Evolutionary conservation across 2,888 invertebrate species (phyloP).

Genomic region (Schizotus pectinicornis): DNA sequence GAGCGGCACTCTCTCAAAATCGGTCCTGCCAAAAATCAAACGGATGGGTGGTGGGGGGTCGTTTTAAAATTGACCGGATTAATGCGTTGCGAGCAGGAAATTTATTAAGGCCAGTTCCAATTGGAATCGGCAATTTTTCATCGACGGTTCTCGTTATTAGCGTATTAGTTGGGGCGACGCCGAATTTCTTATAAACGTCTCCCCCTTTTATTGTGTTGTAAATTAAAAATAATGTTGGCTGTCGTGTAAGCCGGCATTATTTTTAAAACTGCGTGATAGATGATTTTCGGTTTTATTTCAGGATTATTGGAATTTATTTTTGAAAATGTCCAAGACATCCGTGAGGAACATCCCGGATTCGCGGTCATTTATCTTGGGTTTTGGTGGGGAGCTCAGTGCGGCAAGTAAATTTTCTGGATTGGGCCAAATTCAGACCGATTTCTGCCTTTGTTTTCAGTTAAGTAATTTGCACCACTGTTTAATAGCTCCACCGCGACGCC

Average conservation of each 20-base stretch:
- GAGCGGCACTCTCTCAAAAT: not conserved
- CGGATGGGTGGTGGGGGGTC: not conserved
- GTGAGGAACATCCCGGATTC: slow-evolving; percentile 2
- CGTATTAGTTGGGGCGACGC: too few relatives aligned
- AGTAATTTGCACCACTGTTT: too few relatives aligned
- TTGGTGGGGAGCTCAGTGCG: too few relatives aligned
- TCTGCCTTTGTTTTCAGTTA: too few relatives aligned
- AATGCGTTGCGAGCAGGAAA: not conserved
- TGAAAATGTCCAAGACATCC: not conserved
- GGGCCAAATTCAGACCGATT: too few relatives aligned
- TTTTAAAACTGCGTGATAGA: slow-evolving; percentile 26
- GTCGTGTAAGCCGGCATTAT: slow-evolving; percentile 26
- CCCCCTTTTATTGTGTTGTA: slow-evolving; percentile 17
- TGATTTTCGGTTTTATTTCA: slow-evolving; percentile 21
- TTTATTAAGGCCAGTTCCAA: slow-evolving; percentile 6
- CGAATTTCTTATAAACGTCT: not conserved
- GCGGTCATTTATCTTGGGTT: too few relatives aligned
- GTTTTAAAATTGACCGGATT: not conserved
- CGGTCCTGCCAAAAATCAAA: too few relatives aligned
- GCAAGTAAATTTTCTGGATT: too few relatives aligned
- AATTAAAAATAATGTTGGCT: slow-evolving; percentile 31
- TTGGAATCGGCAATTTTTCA: too few relatives aligned
- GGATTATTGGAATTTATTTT: slow-evolving; percentile 21
- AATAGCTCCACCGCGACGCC: too few relatives aligned
- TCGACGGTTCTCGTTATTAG: too few relatives aligned